Base-by-base conservation (phyloP, 2,797 vertebrate species). In the Lagocephalus sceleratus region DNA sequence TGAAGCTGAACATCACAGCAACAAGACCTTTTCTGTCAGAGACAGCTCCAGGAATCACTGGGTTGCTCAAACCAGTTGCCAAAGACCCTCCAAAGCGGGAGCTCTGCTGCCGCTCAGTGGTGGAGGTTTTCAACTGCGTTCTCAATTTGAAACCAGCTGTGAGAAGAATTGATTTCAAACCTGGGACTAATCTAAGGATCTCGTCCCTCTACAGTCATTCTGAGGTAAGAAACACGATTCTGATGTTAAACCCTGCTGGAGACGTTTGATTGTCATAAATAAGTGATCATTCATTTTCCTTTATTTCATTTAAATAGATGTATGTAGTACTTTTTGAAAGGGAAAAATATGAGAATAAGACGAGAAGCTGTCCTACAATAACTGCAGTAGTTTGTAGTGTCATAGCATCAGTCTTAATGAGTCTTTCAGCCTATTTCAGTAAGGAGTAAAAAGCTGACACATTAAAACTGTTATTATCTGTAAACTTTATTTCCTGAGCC, bases 61-160 rank as follows among this genome's bases (percentile, higher is more conserved):
- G 63, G 55, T 51, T 71, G 57, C 20, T 56, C 40, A 5, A 57
- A 82, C 57, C 42, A 62, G 51, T 65, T 48, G 52, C 25, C 56
- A 51, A 29, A 75, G 52, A 73, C 26, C 65, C 53, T 68, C 48
- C 4, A 53, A 72, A 59, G 8, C 49, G 42, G 40, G 59, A 58
- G 54, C 78, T 86, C 67, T 88, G 82, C 86, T 89, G 86, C 68
- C 86, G 81, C 86, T 68, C 71, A 74, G 84, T 87, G 86, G 86
- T 58, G 47, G 42, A 43, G 59, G 38, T 20, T 63, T 69, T 73
- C 47, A 78, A 83, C 73, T 79, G 66, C 83, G 85, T 63, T 22
- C 26, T 63, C 26, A 52, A 63, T 74, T 63, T 52, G 11, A 65
- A 54, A 64, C 16, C 26, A 20, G 39, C n/a, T 17, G 41, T 15